Base-by-base conservation (phyloP, 2,888 invertebrate species). In the Dicyrtoma fusca region DNA sequence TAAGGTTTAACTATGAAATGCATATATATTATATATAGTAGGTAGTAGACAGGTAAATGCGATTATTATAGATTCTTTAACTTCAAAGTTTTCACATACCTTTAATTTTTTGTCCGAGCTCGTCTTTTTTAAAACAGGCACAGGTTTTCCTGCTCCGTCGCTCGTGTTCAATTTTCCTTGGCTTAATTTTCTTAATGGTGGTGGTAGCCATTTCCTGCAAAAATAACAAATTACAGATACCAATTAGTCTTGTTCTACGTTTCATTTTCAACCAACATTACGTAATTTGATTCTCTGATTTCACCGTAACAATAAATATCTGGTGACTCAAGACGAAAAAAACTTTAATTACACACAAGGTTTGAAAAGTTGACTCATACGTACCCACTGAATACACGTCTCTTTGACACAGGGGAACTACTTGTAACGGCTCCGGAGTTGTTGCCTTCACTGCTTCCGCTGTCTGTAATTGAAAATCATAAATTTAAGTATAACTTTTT, bases 331-430 rank as follows among this genome's bases (percentile, higher is more conserved):
- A n/a, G n/a, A n/a, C n/a, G n/a, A n/a, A n/a, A n/a, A n/a, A n/a
- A n/a, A n/a, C n/a, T n/a, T n/a, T n/a, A n/a, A n/a, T n/a, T 14
- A 8, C 49, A 23, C 13, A 57, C 6, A 57, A 62, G 14, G 6
- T 34, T 5, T 19, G 14, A 64, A 64, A 11, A 17, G 10, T 4
- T 73, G n/a, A n/a, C n/a, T n/a, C n/a, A n/a, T 55, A 88, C 92
- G 91, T 85, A 93, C 93, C 91, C 91, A 83, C 91, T 91, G 82
- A 93, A 93, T 63, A 90, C 92, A 79, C 92, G 88, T 74, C 92
- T 87, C 83, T 93, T 93, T 83, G 92, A 93, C 66, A 93, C 92
- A 25, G 92, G 92, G 72, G 94, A 93, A 81, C 91, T 92, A 62
- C 89, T 90, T 79, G 87, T 88, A 69, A 86, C 86, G 63, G 82